Evolutionary conservation across 2,888 invertebrate genomes (phyloP).

Genomic region (Cyaniris semiargus): DNA sequence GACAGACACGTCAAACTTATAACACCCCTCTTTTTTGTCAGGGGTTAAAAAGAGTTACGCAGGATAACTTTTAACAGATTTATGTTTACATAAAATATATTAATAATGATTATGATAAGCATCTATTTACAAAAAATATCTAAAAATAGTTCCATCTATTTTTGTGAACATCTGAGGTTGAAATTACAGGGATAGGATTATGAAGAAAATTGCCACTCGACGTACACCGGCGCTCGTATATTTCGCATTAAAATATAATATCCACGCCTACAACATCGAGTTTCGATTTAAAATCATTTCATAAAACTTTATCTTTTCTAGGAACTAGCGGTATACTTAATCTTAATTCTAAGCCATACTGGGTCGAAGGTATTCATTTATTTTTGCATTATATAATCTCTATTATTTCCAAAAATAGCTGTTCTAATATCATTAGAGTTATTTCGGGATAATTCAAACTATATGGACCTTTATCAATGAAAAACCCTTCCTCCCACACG

Average conservation of each 20-base stretch:
- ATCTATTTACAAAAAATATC: background rate
- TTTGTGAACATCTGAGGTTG: background rate
- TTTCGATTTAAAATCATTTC: background rate
- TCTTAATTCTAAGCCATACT: background rate
- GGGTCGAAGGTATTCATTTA: background rate
- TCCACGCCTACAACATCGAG: background rate
- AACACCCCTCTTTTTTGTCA: no score
- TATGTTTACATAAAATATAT: background rate
- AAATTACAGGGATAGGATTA: constrained; percentile 11
- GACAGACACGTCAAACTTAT: no score
- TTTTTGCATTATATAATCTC: background rate
- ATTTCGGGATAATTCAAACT: background rate
- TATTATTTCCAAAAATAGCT: background rate
- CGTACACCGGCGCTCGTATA: background rate
- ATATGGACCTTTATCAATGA: background rate
- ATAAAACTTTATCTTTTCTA: background rate
- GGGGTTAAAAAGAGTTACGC: no score
- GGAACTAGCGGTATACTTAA: background rate
- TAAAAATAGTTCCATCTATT: background rate
- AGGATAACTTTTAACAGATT: background rate
- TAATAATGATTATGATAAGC: background rate
- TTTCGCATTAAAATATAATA: background rate
- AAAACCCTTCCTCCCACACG: background rate
- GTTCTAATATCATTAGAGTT: background rate
- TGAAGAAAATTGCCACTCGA: constrained; percentile 8